Evolutionary conservation across 2,797 vertebrate species (phyloP).

Genomic region (Sebastes minor): DNA sequence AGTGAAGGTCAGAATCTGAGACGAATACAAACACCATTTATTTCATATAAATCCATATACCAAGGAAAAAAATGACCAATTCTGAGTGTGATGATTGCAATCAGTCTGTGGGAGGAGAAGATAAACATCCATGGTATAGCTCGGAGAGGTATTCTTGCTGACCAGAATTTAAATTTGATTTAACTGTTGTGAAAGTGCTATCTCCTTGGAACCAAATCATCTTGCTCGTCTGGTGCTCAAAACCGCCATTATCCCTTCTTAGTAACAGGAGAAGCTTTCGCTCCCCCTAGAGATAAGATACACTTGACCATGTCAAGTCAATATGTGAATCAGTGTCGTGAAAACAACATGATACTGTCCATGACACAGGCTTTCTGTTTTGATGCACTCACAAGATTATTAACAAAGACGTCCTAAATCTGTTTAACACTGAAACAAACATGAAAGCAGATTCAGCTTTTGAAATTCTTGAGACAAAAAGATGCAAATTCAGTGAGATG

Average conservation of each 20-base stretch:
- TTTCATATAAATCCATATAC: background rate
- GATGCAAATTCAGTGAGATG: background rate
- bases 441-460: background rate
- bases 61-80: background rate
- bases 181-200: background rate
- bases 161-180: slow-evolving; percentile 9
- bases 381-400: background rate
- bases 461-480: background rate
- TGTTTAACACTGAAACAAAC: background rate
- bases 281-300: background rate
- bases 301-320: background rate
- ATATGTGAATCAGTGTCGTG: background rate
- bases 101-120: background rate
- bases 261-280: background rate
- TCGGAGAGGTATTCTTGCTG: background rate
- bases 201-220: background rate
- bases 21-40: background rate
- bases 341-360: background rate
- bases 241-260: background rate
- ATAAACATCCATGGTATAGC: background rate
- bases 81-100: slow-evolving; percentile 11
- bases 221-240: background rate
- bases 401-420: background rate
- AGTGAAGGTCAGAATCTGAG: background rate
- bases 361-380: background rate